Evolutionary conservation across 2,797 vertebrate species (phyloP), one percentile per base, ranked within the genome.

Genomic region (Centroberyx gerrardi): DNA sequence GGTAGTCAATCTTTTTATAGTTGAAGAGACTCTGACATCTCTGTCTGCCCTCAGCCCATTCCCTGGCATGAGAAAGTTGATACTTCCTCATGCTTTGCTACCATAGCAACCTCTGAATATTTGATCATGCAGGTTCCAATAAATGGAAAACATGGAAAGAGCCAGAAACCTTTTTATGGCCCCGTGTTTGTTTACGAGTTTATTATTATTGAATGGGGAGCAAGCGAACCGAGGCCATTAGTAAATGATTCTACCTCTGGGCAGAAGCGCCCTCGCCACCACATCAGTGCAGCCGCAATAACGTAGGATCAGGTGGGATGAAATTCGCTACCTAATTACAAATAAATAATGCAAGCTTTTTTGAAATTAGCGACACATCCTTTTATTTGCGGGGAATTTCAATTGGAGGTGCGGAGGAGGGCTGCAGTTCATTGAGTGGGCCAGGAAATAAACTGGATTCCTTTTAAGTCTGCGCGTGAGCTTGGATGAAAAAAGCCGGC

Each of bases 31-130:
- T 51, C 18, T 60, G 62, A 67, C 64, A 55, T 66, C 55, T 56
- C 59, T 46, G 65, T 40, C 63, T 69, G 55, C 53, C 1, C 65
- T 78, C 61, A 9, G 40, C 22, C 59, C 13, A 2, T 54, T 40
- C 53, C 68, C 53, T 46, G 6, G 51, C 75, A 38, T n/a, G 38
- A 71, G 78, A 69, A 76, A 73, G 80, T 0, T 46, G 72, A 81
- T 82, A 62, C 69, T 53, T 72, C 36, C 8, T 66, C 9, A 12
- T 72, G 28, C 80, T 82, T 72, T 54, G 70, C 80, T 80, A 18
- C 81, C 79, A 83, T 62, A 83, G 74, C 86, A 89, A 88, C 73
- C 61, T 8, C 80, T 92, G 69, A 88, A 92, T 89, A 87, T 89
- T 90, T 92, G 62, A 93, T 90, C 40, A 58, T 48, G 27, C 29